Base-by-base conservation (phyloP, 2,113 vertebrate species). In the Oryzias woworae region DNA sequence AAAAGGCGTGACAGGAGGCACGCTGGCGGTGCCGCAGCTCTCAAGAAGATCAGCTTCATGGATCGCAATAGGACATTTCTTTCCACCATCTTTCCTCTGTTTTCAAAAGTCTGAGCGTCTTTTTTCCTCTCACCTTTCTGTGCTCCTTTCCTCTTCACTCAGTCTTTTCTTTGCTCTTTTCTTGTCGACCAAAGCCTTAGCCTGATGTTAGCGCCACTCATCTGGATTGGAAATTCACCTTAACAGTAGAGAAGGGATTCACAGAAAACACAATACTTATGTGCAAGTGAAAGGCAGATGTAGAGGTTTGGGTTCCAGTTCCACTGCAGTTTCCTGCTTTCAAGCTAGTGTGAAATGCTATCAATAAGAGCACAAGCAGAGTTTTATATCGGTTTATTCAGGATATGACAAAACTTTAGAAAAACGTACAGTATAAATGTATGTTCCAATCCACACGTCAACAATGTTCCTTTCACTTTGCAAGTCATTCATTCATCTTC, bases 1-100 rank as follows among this genome's bases (percentile, higher is more conserved):
- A 88, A 87, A 82, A 85, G 81, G 82, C 82, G 61, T 90, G 85
- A 90, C 82, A 64, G 65, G 65, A 71, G 63, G 81, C 64, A 61
- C 5, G 48, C 66, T 46, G 73, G 66, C 55, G 73, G 48, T 42
- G 17, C 58, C 24, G 49, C 16, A 7, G 64, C 20, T 69, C 58
- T 47, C 22, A 58, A 50, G 66, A 64, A 26, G 53, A 66, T 41
- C 18, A 8, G 41, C 54, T 56, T 20, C 53, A 28, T 12, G 31
- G 41, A 64, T 69, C 14, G 31, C 49, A 59, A 28, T 41, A 36
- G 63, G 41, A 62, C 66, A 48, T 58, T 75, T 48, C 45, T 53
- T 22, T 45, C 24, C 51, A 12, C 31, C 1, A 14, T 49, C 24
- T 18, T 58, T 48, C 47, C 54, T 64, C n/a, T 56, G 22, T 42